Evolutionary conservation across 2,113 vertebrate species (phyloP), one percentile per base, ranked within the genome.

Genomic region (Leucosticte australis): DNA sequence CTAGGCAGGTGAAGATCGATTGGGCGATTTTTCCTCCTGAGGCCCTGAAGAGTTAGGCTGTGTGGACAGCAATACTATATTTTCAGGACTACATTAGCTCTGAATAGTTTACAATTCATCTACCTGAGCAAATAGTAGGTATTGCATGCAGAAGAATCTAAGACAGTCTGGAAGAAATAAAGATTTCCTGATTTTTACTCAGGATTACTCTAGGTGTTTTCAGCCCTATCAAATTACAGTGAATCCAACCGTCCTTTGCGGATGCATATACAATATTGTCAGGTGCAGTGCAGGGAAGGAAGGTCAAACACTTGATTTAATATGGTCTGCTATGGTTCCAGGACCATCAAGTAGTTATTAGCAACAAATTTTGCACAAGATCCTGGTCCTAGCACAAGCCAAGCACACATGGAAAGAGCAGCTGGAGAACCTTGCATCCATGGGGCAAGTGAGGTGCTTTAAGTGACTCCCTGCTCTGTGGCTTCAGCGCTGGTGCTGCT

Each of bases 401-500:
- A 44, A 28, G 44, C 5, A 24, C 12, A 16, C 2, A 2, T 23
- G 26, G 52, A 44, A 50, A 59, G 76, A 52, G 39, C 28, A 59
- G 33, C 24, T 65, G 44, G 44, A 89, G 28, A 67, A 19, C 39
- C 8, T 59, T 46, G 33, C 24, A 46, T 52, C 59, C 30, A 22
- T 10, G 3, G 27, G 59, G 39, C 20, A 46, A 13, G n/a, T 16
- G 30, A 21, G 8, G 26, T 39, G 22, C 65, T 55, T 11, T 49
- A 35, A 35, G 33, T 15, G 16, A 15, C 33, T 65, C 33, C 16
- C 8, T 39, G 42, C 23, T 26, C 42, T 59, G 8, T 46, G 52
- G 22, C 33, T 73, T 46, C 33, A 46, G 24, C 0, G 0, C 28
- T 46, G 37, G 8, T 52, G 41, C 24, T n/a, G 31, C 24, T 10